Conservation (phyloP, 2,113 vertebrate genomes). For the Tachuris rubrigastra region DNA sequence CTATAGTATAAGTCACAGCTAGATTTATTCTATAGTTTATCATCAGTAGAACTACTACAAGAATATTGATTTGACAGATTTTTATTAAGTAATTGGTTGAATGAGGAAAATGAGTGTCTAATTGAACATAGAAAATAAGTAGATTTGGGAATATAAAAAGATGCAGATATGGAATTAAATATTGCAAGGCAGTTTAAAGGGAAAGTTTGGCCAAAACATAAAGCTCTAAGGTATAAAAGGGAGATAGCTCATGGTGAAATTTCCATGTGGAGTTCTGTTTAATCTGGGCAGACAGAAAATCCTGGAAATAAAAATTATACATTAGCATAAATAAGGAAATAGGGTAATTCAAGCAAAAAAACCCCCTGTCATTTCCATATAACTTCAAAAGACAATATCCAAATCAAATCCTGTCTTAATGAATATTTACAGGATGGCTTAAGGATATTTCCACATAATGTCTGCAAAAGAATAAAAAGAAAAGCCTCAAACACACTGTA, state of each 20-base stretch:
- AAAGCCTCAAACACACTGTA: neutral
- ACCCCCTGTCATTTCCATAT: neutral
- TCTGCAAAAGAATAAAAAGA: neutral
- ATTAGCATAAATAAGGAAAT: neutral
- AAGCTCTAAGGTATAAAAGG: neutral
- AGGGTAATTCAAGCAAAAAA: neutral
- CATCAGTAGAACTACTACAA: neutral
- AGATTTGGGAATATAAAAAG: constrained; percentile 14
- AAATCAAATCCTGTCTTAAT: neutral
- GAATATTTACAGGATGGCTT: neutral
- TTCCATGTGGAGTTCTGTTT: neutral
- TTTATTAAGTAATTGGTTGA: constrained; percentile 19
- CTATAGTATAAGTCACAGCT: neutral
- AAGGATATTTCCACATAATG: neutral
- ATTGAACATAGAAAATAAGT: neutral
- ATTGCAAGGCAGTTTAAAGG: neutral
- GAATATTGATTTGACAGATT: neutral
- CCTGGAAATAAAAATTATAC: neutral
- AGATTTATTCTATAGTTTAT: neutral
- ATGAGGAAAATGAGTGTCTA: neutral
- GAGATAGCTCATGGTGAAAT: neutral
- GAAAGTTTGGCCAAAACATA: neutral
- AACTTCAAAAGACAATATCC: neutral
- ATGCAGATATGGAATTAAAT: neutral
- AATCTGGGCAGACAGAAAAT: neutral